Percentiles rank a stretch among this genome's conserved stretches.
phyloP scores from a whole-genome alignment of 2,888 invertebrate species.

The Scaptomyza flava region DNA sequence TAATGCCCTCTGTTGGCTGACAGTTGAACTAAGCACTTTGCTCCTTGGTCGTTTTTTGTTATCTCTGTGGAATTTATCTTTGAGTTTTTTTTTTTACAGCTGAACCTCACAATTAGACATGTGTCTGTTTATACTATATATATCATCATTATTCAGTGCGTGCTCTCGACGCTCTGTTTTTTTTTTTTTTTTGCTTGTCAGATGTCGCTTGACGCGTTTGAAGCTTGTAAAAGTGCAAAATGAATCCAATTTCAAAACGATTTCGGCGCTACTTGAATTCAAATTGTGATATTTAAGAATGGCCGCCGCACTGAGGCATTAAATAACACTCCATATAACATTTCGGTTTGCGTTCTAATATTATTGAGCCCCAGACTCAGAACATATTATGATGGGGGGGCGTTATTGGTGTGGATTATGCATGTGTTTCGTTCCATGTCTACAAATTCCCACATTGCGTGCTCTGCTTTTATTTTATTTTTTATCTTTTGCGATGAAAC shows the following conservation, averaged over 20 bases:
- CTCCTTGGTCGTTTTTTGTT: slow-evolving; percentile 15
- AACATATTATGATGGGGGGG: slow-evolving; percentile 21
- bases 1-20: slow-evolving; percentile 24
- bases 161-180: slow-evolving; percentile 46
- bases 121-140: slow-evolving; percentile 25
- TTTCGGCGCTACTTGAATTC: slow-evolving; percentile 57
- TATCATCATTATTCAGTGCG: slow-evolving; percentile 71
- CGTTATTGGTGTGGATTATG: slow-evolving; percentile 21
- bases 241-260: slow-evolving; percentile 54
- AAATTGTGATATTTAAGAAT: slow-evolving; percentile 53
- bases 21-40: slow-evolving; percentile 40
- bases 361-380: slow-evolving; percentile 15
- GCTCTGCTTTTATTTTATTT: slow-evolving; percentile 13
- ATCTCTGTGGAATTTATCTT: slow-evolving; percentile 44
- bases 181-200: slow-evolving; percentile 24
- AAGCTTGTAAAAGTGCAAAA: slow-evolving; percentile 50
- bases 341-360: slow-evolving; percentile 28
- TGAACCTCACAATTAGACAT: slow-evolving; percentile 35
- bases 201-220: slow-evolving; percentile 42
- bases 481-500: slow-evolving; percentile 61
- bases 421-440: slow-evolving; percentile 48
- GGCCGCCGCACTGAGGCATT: slow-evolving; percentile 32
- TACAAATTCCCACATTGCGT: slow-evolving; percentile 62
- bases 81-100: slow-evolving; percentile 6
- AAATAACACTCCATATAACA: slow-evolving; percentile 43